Percentiles rank a stretch among this genome's conserved stretches.
These are phyloP conservation scores for Neoarius graeffei DNA, from an alignment of 2,113 vertebrate genomes.

Conservation along the genomic window DNA sequence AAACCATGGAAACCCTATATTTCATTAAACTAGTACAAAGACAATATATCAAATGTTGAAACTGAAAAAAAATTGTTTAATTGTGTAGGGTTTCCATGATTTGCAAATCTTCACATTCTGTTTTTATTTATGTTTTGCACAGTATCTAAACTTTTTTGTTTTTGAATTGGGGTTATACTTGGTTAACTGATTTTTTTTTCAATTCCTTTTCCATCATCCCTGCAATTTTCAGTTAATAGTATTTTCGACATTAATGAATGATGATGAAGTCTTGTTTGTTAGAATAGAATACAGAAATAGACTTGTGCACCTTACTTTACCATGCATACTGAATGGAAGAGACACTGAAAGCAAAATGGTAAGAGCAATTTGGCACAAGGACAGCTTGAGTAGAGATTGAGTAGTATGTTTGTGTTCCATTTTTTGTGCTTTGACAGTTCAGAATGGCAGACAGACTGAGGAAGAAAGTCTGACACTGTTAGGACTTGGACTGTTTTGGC, in stretches of 20 bases:
- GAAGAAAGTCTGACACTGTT: conserved; percentile 5
- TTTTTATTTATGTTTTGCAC: no score
- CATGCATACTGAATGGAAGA: neutral
- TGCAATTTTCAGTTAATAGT: neutral
- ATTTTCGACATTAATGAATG: neutral
- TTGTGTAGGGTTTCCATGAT: no score
- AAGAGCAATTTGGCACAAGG: neutral
- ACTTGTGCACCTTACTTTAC: neutral
- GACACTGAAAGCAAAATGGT: neutral
- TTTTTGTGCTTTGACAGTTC: conserved; percentile 5
- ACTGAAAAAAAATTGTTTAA: no score
- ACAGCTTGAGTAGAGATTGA: conserved; percentile 36
- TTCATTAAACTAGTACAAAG: no score
- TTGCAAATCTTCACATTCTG: no score
- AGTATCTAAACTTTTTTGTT: neutral
- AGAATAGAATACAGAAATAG: neutral
- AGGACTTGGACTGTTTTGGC: no score
- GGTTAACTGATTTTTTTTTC: neutral
- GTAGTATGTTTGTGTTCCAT: conserved; percentile 16
- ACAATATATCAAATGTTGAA: no score
- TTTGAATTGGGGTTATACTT: no score
- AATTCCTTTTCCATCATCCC: neutral
- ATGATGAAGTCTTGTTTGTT: neutral
- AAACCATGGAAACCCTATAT: no score
- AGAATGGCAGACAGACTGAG: conserved; percentile 32